Evolutionary conservation across 1,140 invertebrate genomes (phyloP).

Genomic region (Gonatopus flavifemur): DNA sequence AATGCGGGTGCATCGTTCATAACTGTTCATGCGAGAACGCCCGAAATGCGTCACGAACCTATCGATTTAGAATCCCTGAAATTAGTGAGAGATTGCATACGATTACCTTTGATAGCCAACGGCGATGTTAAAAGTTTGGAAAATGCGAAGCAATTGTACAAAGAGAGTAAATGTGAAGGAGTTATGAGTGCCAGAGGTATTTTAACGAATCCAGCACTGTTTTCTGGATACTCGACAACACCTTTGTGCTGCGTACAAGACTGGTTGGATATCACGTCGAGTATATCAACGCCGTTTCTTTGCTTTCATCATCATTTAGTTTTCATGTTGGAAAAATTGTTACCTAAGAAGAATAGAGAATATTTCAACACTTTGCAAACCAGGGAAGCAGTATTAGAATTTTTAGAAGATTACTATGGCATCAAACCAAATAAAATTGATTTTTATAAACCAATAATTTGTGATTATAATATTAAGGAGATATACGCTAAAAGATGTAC

Average conservation of each 20-base stretch:
- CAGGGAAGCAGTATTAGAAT: constrained; percentile 71
- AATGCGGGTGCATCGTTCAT: constrained; percentile 84
- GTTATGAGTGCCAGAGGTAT: constrained; percentile 88
- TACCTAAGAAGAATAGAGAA: constrained; percentile 69
- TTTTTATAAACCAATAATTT: constrained; percentile 40
- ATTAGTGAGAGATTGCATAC: constrained; percentile 70
- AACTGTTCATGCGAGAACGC: constrained; percentile 87
- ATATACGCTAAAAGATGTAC: constrained; percentile 8
- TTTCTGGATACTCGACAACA: constrained; percentile 69
- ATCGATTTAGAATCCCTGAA: constrained; percentile 75
- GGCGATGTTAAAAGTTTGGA: constrained; percentile 78
- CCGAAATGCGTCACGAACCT: constrained; percentile 77
- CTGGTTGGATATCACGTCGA: constrained; percentile 75
- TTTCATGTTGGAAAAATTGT: constrained; percentile 86
- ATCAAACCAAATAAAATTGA: constrained; percentile 40
- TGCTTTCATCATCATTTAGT: constrained; percentile 92
- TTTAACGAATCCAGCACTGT: constrained; percentile 88
- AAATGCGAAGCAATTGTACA: constrained; percentile 69
- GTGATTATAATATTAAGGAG: constrained; percentile 20
- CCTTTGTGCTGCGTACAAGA: constrained; percentile 78
- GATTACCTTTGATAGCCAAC: constrained; percentile 88
- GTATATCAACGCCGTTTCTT: constrained; percentile 64
- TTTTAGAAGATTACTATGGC: constrained; percentile 62
- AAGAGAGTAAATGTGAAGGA: constrained; percentile 74
- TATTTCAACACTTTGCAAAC: constrained; percentile 78